Conservation (phyloP, 2,888 invertebrate species). For the Bellardia pandia region DNA sequence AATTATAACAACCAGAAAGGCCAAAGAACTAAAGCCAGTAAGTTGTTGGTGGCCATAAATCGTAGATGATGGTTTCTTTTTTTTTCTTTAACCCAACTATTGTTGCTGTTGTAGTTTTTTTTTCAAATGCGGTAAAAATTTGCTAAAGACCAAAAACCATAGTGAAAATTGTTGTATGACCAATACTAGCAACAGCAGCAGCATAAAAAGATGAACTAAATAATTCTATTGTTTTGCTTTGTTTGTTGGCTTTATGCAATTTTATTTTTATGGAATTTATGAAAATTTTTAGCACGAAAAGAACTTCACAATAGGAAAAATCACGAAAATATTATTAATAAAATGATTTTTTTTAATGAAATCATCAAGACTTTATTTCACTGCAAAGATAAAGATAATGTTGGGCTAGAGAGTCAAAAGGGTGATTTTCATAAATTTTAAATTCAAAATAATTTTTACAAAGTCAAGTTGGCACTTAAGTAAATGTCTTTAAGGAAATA, state of each 20-base stretch:
- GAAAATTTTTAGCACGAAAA: constrained; percentile 18
- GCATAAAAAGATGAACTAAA: constrained; percentile 21
- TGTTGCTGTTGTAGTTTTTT: constrained; percentile 21
- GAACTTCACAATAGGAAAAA: constrained; percentile 11
- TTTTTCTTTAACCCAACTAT: constrained; percentile 5
- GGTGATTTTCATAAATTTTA: background rate
- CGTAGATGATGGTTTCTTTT: constrained; percentile 64
- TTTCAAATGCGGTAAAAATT: constrained; percentile 55
- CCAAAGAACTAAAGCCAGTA: constrained; percentile 62
- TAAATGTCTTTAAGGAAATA: too few species aligned
- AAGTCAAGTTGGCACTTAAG: too few species aligned
- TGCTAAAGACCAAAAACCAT: constrained; percentile 36
- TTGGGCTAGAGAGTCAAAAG: background rate
- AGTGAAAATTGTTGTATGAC: constrained; percentile 25
- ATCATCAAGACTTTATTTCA: constrained; percentile 45
- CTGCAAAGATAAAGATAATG: constrained; percentile 23
- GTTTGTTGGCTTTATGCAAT: constrained; percentile 16
- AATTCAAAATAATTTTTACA: too few species aligned
- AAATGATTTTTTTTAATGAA: constrained; percentile 56
- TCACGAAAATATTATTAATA: constrained; percentile 47
- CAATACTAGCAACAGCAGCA: background rate
- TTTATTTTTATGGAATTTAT: constrained; percentile 53
- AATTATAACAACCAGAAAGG: constrained; percentile 24
- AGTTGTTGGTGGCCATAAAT: constrained; percentile 70
- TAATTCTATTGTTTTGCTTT: constrained; percentile 54